Conservation (phyloP, 2,113 vertebrate genomes). For the Bostrychus sinensis region DNA sequence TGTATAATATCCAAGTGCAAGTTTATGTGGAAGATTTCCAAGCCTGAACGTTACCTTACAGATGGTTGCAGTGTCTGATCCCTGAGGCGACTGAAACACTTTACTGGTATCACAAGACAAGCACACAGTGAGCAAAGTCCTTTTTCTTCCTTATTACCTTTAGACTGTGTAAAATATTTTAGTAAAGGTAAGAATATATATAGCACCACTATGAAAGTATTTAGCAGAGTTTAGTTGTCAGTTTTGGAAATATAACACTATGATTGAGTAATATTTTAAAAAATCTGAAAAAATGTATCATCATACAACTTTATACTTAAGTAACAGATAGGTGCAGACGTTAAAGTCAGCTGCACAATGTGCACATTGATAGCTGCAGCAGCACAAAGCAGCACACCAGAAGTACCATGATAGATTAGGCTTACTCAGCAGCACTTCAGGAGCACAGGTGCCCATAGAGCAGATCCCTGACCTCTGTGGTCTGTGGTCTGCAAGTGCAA, state of each 20-base stretch:
- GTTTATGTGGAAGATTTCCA: background rate
- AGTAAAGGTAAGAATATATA: constrained; percentile 9
- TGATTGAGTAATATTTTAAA: no score
- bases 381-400: background rate
- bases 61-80: constrained; percentile 35
- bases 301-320: background rate
- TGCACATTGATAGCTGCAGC: background rate
- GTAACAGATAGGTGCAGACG: background rate
- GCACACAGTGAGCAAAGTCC: constrained; percentile 75
- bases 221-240: no score
- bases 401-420: background rate
- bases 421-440: background rate
- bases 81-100: constrained; percentile 16
- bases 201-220: background rate
- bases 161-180: constrained; percentile 24
- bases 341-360: background rate
- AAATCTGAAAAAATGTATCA: background rate
- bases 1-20: background rate
- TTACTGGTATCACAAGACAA: constrained; percentile 67
- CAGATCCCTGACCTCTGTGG: background rate
- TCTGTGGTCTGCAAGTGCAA: no score
- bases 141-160: constrained; percentile 63
- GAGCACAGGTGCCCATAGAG: background rate
- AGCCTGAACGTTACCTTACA: constrained; percentile 51
- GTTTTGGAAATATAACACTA: no score